Conservation (phyloP, 1,140 invertebrate species). For the Steinernema feltiae region DNA sequence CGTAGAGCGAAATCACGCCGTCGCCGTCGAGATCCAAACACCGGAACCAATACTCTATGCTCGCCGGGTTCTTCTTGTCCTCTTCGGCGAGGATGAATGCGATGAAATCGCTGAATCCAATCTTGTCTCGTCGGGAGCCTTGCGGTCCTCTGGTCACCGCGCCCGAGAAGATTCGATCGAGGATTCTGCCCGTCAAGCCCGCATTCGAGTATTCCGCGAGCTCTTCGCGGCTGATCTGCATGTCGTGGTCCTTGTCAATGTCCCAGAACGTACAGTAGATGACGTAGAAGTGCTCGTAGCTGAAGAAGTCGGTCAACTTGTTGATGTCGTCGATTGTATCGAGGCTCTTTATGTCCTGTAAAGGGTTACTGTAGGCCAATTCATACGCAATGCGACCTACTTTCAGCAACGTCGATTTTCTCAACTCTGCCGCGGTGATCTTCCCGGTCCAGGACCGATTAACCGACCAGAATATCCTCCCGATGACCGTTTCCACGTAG, state of each 20-base stretch:
- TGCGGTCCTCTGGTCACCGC: constrained; percentile 71
- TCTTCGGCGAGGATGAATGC: constrained; percentile 98
- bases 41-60: constrained; percentile 69
- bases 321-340: constrained; percentile 92
- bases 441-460: constrained; percentile 93
- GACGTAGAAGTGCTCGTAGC: constrained; percentile 99
- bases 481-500: constrained; percentile 70
- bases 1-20: constrained; percentile 93
- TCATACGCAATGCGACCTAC: constrained; percentile 59
- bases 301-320: constrained; percentile 87
- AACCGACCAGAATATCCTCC: constrained; percentile 94
- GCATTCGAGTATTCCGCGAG: constrained; percentile 91
- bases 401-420: constrained; percentile 78
- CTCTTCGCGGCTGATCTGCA: constrained; percentile 87
- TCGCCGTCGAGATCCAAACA: constrained; percentile 99
- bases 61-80: constrained; percentile 88
- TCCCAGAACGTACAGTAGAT: constrained; percentile 99
- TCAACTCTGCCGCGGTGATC: constrained; percentile 79
- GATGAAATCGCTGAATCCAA: constrained; percentile 94
- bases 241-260: constrained; percentile 92
- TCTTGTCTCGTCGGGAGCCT: constrained; percentile 34
- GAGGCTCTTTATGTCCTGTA: constrained; percentile 58
- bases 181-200: constrained; percentile 87
- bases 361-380: not conserved
- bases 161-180: constrained; percentile 93